Percentiles rank a stretch among this genome's conserved stretches.
Evolutionary conservation across 2,888 invertebrate species (phyloP).

Genomic region (Chloroclysta siterata): DNA sequence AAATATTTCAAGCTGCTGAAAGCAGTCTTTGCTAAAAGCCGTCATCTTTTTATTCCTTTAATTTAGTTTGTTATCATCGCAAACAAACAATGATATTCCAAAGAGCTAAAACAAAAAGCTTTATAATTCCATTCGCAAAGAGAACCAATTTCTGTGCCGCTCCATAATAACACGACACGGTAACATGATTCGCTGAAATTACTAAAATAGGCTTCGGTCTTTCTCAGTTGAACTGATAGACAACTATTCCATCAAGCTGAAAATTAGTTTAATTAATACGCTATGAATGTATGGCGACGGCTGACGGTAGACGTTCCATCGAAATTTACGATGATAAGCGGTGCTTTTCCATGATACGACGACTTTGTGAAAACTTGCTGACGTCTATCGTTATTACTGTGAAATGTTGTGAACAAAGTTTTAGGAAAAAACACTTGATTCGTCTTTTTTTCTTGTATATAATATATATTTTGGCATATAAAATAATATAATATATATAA

Average conservation of each 20-base stretch:
- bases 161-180: conserved; percentile 46
- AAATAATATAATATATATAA: no score
- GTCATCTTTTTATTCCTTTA: background rate
- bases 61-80: conserved; percentile 1
- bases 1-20: background rate
- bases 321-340: conserved; percentile 59
- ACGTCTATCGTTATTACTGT: background rate
- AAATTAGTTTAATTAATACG: conserved; percentile 68
- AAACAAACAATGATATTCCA: background rate
- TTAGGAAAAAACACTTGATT: no score
- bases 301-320: conserved; percentile 32
- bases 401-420: background rate
- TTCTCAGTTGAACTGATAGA: conserved; percentile 46
- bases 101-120: conserved; percentile 31
- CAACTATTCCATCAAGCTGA: conserved; percentile 48
- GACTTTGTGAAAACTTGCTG: background rate
- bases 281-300: conserved; percentile 40
- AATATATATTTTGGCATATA: no score
- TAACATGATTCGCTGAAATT: conserved; percentile 50
- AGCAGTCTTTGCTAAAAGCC: background rate
- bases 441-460: no score
- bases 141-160: conserved; percentile 43
- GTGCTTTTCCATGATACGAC: conserved; percentile 12
- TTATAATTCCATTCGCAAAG: conserved; percentile 44
- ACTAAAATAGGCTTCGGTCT: conserved; percentile 48